Percentiles rank a stretch among this genome's conserved stretches.
Evolutionary conservation across 1,140 invertebrate species (phyloP).

Genomic region (Radopholus similis): DNA sequence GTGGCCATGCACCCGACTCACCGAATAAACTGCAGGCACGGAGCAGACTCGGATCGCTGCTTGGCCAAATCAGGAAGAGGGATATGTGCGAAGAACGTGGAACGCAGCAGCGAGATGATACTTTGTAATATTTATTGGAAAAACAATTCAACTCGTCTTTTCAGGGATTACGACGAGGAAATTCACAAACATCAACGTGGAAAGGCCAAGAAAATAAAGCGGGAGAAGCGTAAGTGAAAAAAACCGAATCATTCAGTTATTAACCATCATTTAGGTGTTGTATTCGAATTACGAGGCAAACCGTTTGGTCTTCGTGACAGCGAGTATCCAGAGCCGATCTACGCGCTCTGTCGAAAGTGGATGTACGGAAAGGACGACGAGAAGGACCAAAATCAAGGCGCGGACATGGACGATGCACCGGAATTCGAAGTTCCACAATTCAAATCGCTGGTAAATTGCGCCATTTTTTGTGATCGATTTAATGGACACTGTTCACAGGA

Average conservation of each 20-base stretch:
- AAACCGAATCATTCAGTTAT: not conserved
- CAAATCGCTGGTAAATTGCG: not conserved
- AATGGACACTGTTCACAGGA: constrained; percentile 18
- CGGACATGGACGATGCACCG: constrained; percentile 21
- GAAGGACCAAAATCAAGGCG: constrained; percentile 1
- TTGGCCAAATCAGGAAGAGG: constrained; percentile 11
- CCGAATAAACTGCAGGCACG: constrained; percentile 7
- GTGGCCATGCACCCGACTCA: constrained; percentile 1
- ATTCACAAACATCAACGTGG: not conserved
- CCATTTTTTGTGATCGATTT: not conserved
- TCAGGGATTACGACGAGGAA: constrained; percentile 17
- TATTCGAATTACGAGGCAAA: constrained; percentile 47
- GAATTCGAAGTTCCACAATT: not conserved
- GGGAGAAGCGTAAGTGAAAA: constrained; percentile 37
- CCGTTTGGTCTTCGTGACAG: constrained; percentile 40
- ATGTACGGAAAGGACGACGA: constrained; percentile 53
- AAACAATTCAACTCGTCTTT: constrained; percentile 15
- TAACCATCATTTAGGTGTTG: constrained; percentile 37
- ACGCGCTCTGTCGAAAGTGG: constrained; percentile 44
- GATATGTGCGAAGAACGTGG: not conserved
- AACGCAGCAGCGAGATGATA: not conserved
- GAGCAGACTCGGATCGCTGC: not conserved
- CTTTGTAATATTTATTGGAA: not conserved
- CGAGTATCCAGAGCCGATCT: constrained; percentile 31
- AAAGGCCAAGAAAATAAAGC: constrained; percentile 33